These are phyloP conservation scores for Corynorhinus townsendii DNA, from an alignment of 2,113 vertebrate species.

Conservation along the genomic window DNA sequence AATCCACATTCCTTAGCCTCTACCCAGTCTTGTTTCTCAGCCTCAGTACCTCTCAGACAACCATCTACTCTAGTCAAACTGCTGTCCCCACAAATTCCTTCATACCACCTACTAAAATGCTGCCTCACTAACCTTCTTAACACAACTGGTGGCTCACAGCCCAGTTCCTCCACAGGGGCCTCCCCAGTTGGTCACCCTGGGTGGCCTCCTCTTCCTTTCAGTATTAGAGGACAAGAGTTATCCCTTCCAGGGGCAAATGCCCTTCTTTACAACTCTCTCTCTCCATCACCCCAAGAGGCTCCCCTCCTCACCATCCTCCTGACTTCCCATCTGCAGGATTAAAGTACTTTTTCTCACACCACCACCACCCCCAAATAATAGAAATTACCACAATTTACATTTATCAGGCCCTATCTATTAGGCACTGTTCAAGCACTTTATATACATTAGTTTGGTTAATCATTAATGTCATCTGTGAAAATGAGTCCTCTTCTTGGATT, in stretches of 20 bases:
- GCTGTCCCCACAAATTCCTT: not conserved
- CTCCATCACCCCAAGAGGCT: accelerated
- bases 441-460: not conserved
- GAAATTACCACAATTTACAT: not conserved
- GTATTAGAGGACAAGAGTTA: not conserved
- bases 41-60: not conserved
- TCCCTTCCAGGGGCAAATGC: not conserved
- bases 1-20: not conserved
- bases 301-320: not conserved
- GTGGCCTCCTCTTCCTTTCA: too few relatives aligned
- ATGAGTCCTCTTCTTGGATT: not conserved
- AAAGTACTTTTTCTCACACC: not conserved
- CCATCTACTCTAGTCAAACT: not conserved
- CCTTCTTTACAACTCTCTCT: not conserved
- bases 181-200: not conserved
- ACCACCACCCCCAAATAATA: too few relatives aligned
- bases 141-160: not conserved
- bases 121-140: not conserved
- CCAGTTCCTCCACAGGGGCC: not conserved
- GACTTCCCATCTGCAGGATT: not conserved
- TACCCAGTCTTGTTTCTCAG: not conserved
- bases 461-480: not conserved
- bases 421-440: not conserved
- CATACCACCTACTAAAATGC: not conserved
- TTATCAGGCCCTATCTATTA: not conserved